These are phyloP conservation scores for Priocnemis perturbator DNA, from an alignment of 2,888 invertebrate species.

Conservation along the genomic window DNA sequence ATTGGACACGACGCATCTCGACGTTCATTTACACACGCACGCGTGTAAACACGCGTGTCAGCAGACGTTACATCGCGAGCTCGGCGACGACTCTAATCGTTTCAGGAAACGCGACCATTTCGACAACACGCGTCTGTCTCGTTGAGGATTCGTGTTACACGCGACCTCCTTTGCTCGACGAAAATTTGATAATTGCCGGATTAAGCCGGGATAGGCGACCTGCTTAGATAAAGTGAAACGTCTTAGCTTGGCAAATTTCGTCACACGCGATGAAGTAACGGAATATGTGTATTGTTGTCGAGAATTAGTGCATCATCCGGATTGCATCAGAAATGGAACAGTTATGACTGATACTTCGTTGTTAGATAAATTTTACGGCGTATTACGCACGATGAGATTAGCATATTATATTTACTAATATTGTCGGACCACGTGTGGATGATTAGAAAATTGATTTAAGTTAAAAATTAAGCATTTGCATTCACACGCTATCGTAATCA, in stretches of 20 bases:
- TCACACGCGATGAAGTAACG: no score
- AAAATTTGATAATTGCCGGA: slow-evolving; percentile 10
- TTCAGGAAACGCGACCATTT: slow-evolving; percentile 12
- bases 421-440: no score
- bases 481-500: no score
- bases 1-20: slow-evolving; percentile 30
- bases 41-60: slow-evolving; percentile 18
- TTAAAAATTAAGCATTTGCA: no score
- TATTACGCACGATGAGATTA: no score
- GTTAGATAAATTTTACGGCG: no score
- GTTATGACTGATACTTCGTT: no score
- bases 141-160: slow-evolving; percentile 16
- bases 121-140: not conserved
- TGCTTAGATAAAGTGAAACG: slow-evolving; percentile 3
- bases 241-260: not conserved
- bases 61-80: not conserved
- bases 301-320: no score
- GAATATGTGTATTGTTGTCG: no score
- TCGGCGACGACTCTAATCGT: slow-evolving; percentile 26
- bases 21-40: slow-evolving; percentile 21
- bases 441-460: no score
- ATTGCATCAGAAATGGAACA: no score
- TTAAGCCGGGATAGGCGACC: not conserved
- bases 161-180: slow-evolving; percentile 16
- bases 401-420: no score